phyloP scores from a whole-genome alignment of 2,113 vertebrate species.

The Pterophyllum scalare region DNA sequence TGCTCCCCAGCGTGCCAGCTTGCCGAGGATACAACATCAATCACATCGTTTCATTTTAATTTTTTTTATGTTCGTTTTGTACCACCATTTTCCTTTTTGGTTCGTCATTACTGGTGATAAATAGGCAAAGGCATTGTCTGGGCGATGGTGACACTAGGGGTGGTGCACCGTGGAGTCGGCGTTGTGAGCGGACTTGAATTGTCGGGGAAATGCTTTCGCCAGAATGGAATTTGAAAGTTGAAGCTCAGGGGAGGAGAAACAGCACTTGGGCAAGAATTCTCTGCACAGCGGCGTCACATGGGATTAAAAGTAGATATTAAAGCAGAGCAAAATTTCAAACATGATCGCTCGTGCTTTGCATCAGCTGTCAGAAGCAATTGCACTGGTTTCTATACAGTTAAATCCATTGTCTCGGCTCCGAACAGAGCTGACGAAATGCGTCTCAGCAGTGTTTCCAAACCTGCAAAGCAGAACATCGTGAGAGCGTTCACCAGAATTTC shows the following conservation, averaged over 20 bases:
- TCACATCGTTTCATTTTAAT: slow-evolving; percentile 48
- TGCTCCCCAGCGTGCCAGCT: slow-evolving; percentile 46
- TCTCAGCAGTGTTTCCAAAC: neutral
- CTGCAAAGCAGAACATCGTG: neutral
- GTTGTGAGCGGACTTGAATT: slow-evolving; percentile 38
- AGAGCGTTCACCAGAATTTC: neutral
- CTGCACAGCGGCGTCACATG: slow-evolving; percentile 18
- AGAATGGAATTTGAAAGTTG: slow-evolving; percentile 47
- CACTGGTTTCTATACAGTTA: slow-evolving; percentile 7
- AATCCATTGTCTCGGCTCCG: slow-evolving; percentile 5
- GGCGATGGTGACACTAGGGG: slow-evolving; percentile 51
- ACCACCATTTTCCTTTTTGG: slow-evolving; percentile 56
- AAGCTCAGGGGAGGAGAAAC: slow-evolving; percentile 41
- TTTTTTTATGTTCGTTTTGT: slow-evolving; percentile 60
- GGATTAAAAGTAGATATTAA: slow-evolving; percentile 38
- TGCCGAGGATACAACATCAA: slow-evolving; percentile 54
- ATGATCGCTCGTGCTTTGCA: slow-evolving; percentile 40
- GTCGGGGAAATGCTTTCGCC: slow-evolving; percentile 33
- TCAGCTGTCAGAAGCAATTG: slow-evolving; percentile 52
- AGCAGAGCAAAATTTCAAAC: slow-evolving; percentile 30
- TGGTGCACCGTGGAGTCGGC: slow-evolving; percentile 37
- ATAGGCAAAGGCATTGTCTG: slow-evolving; percentile 53
- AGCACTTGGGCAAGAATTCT: slow-evolving; percentile 6
- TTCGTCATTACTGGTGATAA: slow-evolving; percentile 62
- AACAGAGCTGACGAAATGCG: slow-evolving; percentile 15